Conservation (phyloP, 2,113 vertebrate genomes). For the Athene cunicularia region DNA sequence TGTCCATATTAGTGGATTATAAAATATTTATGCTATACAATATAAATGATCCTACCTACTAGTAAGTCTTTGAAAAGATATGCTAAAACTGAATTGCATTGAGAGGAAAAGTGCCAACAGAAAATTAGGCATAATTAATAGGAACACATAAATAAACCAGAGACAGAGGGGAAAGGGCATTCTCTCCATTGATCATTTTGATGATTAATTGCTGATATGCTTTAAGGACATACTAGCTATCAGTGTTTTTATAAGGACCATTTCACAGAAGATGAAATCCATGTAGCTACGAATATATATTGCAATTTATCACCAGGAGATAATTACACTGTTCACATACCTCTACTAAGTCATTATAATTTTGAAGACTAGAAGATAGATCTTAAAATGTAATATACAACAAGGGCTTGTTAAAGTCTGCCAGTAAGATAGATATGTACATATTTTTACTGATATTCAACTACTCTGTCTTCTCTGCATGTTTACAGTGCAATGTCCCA, state of each 20-base stretch:
- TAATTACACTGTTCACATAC: background rate
- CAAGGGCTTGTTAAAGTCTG: background rate
- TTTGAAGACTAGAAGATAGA: constrained; percentile 19
- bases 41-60: constrained; percentile 82
- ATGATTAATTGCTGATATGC: constrained; percentile 43
- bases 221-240: constrained; percentile 8
- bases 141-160: constrained; percentile 67
- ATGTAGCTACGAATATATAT: background rate
- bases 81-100: constrained; percentile 78
- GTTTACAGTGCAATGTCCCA: background rate
- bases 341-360: background rate
- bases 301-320: background rate
- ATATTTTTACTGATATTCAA: background rate
- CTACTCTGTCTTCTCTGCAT: background rate
- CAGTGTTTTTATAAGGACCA: constrained; percentile 56
- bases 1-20: constrained; percentile 86
- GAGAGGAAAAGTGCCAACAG: constrained; percentile 65
- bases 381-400: background rate
- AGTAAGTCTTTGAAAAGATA: constrained; percentile 78
- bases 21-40: constrained; percentile 88
- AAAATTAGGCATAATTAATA: constrained; percentile 75
- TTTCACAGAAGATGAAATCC: background rate
- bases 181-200: constrained; percentile 34
- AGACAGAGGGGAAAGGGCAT: constrained; percentile 50
- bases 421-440: background rate